Evolutionary conservation across 1,140 invertebrate species (phyloP), one percentile per base, ranked within the genome.

Genomic region (Drosophila kanapiae): DNA sequence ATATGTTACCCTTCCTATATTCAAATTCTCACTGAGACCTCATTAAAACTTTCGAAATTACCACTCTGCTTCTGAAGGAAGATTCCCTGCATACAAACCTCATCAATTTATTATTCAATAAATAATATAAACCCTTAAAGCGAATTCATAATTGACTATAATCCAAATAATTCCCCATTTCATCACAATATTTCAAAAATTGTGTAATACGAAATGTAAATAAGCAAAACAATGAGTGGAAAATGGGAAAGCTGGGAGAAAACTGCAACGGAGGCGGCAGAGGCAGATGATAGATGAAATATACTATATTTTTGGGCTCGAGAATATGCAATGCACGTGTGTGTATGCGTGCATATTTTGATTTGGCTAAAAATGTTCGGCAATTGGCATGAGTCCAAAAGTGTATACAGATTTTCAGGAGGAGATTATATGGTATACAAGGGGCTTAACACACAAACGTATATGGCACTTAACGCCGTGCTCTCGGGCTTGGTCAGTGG

Each of bases 331-430:
- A 38, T 71, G 29, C 49, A 68, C 33, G 27, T 49, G 48, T 14
- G 11, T 48, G 29, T 53, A 5, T 40, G 35, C 23, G 51, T 29
- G 23, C 18, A 37, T 37, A 72, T 72, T 72, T 72, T 18, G 67
- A 72, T 72, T 72, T 60, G 37, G 18, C 69, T 72, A 72, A 72
- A 72, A 72, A 60, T 72, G 53, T 72, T 60, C 16, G n/a, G 23
- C 18, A 48, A 42, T 72, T 72, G 69, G 69, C 69, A 51, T 14
- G 5, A 16, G 37, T 74, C 70, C 70, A 74, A 74, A 60, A 56
- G 37, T 10, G 37, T 72, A 40, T 72, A 37, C 45, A 49, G 54
- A 51, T 72, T 72, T 72, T 10, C 42, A 51, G 40, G 37, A 51
- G 43, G 70, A 54, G 29, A 74, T 72, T 72, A 72, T 49, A 42